Evolutionary conservation across 2,797 vertebrate genomes (phyloP).

Genomic region (Rhinatrema bivittatum): DNA sequence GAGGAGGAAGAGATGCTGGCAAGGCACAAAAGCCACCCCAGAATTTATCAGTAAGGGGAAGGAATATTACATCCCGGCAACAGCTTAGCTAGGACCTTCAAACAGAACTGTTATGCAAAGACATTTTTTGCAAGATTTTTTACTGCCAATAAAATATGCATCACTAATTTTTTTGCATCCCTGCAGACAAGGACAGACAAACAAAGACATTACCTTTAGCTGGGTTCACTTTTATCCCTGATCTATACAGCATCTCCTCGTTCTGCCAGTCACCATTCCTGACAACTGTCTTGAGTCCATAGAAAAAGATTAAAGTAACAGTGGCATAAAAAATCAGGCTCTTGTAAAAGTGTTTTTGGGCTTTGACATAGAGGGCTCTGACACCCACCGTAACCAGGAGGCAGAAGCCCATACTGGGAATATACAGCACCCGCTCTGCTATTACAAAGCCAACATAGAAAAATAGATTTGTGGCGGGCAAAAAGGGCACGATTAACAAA

Average conservation of each 20-base stretch:
- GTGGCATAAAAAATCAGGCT: constrained; percentile 75
- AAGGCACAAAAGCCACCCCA: no score
- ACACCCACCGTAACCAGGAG: constrained; percentile 84
- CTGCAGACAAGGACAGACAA: not conserved
- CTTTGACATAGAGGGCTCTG: constrained; percentile 77
- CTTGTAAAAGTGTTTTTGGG: constrained; percentile 71
- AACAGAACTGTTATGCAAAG: no score
- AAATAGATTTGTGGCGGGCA: constrained; percentile 95
- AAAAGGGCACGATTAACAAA: constrained; percentile 84
- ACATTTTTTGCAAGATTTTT: no score
- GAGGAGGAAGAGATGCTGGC: no score
- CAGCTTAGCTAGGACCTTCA: no score
- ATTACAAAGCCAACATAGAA: constrained; percentile 98
- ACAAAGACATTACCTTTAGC: constrained; percentile 81
- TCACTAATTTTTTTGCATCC: no score
- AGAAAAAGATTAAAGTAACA: constrained; percentile 77
- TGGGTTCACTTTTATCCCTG: constrained; percentile 97
- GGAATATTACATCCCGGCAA: no score
- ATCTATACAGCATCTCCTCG: constrained; percentile 97
- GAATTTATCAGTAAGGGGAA: no score
- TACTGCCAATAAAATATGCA: no score
- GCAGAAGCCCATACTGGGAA: constrained; percentile 98
- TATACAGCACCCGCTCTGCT: constrained; percentile 95
- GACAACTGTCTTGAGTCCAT: constrained; percentile 83
- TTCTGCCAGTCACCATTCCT: constrained; percentile 95